Evolutionary conservation across 2,113 vertebrate genomes (phyloP).

Genomic region (Sceloporus tristichus): DNA sequence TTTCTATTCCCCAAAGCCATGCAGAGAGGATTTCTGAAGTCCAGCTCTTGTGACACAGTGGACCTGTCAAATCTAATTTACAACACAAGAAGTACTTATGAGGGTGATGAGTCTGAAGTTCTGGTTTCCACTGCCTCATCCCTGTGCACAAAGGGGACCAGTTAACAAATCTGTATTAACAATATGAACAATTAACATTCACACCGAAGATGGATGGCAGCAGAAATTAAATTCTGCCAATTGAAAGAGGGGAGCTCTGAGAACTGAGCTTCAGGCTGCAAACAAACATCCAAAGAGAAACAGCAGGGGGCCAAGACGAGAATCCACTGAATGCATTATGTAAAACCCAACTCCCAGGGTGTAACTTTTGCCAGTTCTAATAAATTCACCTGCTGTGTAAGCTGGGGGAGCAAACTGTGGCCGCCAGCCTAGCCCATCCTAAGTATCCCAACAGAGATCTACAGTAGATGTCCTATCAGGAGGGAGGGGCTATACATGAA

Average conservation of each 20-base stretch:
- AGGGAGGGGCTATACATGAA: not conserved
- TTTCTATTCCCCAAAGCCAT: conserved; percentile 38
- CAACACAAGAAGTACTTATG: conserved; percentile 67
- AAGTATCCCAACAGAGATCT: not conserved
- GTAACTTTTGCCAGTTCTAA: not conserved
- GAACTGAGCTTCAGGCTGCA: conserved; percentile 60
- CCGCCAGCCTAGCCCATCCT: not conserved
- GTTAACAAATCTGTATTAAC: conserved; percentile 75
- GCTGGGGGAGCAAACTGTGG: not conserved
- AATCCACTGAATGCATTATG: conserved; percentile 36
- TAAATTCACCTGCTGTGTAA: not conserved
- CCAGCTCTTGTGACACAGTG: conserved; percentile 45
- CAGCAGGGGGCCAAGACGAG: not conserved
- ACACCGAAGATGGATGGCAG: conserved; percentile 68
- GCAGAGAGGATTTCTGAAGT: conserved; percentile 59
- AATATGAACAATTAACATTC: conserved; percentile 77
- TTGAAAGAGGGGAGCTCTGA: conserved; percentile 63
- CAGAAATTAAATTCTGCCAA: conserved; percentile 68
- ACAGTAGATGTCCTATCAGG: not conserved
- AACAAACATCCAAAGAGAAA: conserved; percentile 50
- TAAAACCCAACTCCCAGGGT: not conserved
- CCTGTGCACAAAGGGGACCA: conserved; percentile 63
- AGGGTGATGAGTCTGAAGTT: conserved; percentile 69
- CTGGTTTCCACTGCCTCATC: conserved; percentile 55
- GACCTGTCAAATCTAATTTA: conserved; percentile 74